Base-by-base conservation (phyloP, 2,797 vertebrate species). In the Melanotaenia pygmaea region DNA sequence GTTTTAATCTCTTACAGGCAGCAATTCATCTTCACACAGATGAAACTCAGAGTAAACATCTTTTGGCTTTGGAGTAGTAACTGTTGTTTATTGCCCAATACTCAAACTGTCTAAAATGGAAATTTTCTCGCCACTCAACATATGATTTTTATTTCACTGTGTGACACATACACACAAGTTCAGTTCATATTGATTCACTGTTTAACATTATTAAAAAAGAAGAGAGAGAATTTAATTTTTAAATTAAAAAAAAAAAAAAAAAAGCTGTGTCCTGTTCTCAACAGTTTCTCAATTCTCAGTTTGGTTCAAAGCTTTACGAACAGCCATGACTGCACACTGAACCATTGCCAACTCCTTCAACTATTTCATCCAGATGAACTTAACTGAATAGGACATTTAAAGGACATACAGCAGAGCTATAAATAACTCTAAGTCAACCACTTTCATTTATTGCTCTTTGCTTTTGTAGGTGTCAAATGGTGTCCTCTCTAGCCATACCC, bases 401-500 rank as follows among this genome's bases (percentile, higher is more conserved):
- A 88, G 82, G 82, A 81, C 78, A 76, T 28, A 34, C 62, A 59
- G 72, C 70, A 70, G 65, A 68, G 76, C 82, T 76, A 75, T 64
- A 74, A 75, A 86, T 74, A 85, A 81, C 67, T 62, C 62, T 58
- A 67, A 85, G 77, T 86, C 81, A 74, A 79, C 66, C 78, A 71
- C 65, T 81, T 82, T 88, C 38, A 79, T 88, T 84, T 86, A 76
- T 88, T 38, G 34, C 77, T 80, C 64, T 45, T 72, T 59, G 70
- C 73, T 82, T 81, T 69, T 83, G 40, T 71, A 77, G 61, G 70
- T 73, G 53, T 59, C 43, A 64, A 74, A 45, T 37, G 22, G 43
- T 72, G 70, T 74, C 58, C 37, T 85, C 69, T 80, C 22, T 5
- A 64, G 76, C 74, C 75, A 84, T 92, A 90, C 65, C 79, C 92